Evolutionary conservation across 2,888 invertebrate genomes (phyloP).

Genomic region (Sisyra terminalis): DNA sequence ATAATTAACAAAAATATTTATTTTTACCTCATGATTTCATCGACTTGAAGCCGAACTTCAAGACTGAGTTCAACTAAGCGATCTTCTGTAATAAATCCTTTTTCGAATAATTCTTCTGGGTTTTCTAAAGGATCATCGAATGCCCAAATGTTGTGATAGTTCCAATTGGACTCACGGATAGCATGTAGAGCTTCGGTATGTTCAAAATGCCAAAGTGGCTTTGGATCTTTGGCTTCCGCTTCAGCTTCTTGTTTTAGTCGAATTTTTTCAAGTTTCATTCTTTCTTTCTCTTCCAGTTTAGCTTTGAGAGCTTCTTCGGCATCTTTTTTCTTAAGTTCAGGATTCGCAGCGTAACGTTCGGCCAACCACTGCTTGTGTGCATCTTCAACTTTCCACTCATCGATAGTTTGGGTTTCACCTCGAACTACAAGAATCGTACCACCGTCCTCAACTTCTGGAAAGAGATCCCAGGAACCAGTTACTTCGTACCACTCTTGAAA

Average conservation of each 20-base stretch:
- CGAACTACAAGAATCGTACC: slow-evolving; percentile 5
- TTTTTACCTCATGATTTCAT: slow-evolving; percentile 46
- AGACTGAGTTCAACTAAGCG: slow-evolving; percentile 45
- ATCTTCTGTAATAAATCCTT: slow-evolving; percentile 43
- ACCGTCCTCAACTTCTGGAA: slow-evolving; percentile 3
- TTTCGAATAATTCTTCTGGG: too few relatives aligned
- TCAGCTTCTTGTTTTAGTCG: slow-evolving; percentile 18
- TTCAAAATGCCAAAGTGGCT: slow-evolving; percentile 5
- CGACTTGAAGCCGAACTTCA: slow-evolving; percentile 50
- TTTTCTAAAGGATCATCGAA: too few relatives aligned
- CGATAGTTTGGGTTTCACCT: slow-evolving; percentile 34
- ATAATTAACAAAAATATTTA: too few relatives aligned
- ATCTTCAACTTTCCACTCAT: slow-evolving; percentile 33
- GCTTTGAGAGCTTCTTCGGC: slow-evolving; percentile 13
- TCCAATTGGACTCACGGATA: background rate
- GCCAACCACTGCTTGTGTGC: slow-evolving; percentile 11
- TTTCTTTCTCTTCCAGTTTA: slow-evolving; percentile 13
- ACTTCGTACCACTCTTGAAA: slow-evolving; percentile 42
- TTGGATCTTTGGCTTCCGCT: slow-evolving; percentile 18
- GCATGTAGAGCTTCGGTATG: background rate
- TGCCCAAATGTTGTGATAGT: too few relatives aligned
- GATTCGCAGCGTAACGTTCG: slow-evolving; percentile 3
- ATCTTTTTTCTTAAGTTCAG: slow-evolving; percentile 3
- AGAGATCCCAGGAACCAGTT: slow-evolving; percentile 1
- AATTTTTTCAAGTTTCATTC: slow-evolving; percentile 10